phyloP scores from a whole-genome alignment of 2,797 vertebrate species.

The Xenentodon cancila region DNA sequence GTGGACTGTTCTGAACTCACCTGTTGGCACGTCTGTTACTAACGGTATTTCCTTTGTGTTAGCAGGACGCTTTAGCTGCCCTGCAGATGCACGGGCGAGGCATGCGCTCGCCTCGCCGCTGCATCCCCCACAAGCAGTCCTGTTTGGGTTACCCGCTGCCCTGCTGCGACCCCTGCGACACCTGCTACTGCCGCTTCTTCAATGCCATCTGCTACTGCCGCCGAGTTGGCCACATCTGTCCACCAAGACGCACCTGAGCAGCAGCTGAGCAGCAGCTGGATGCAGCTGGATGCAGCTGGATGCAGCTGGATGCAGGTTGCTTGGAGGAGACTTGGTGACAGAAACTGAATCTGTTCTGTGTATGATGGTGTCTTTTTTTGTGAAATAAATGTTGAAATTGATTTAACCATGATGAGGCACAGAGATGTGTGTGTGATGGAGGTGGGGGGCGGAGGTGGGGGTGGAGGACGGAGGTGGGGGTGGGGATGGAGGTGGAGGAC shows the following conservation, averaged over 20 bases:
- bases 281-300: no score
- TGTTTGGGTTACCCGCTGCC: conserved; percentile 82
- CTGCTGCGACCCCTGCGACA: conserved; percentile 84
- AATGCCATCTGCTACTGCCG: conserved; percentile 85
- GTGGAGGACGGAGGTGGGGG: no score
- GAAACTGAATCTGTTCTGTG: no score
- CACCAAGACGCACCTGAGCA: conserved; percentile 61
- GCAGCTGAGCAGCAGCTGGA: not conserved
- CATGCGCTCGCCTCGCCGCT: conserved; percentile 79
- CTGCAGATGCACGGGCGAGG: conserved; percentile 76
- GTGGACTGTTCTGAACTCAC: no score
- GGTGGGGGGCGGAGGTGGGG: no score
- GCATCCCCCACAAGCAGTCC: conserved; percentile 84
- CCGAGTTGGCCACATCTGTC: conserved; percentile 76
- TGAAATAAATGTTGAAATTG: conserved; percentile 34
- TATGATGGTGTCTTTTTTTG: not conserved
- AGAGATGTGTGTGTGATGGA: no score
- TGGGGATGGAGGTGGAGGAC: no score
- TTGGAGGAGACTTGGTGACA: no score
- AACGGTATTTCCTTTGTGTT: no score
- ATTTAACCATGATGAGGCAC: no score
- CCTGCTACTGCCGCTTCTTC: conserved; percentile 87
- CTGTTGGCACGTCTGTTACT: no score
- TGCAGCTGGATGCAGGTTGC: no score
- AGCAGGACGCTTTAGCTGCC: conserved; percentile 63